Conservation (phyloP, 2,797 vertebrate species). For the Orientallactaga sibirica region DNA sequence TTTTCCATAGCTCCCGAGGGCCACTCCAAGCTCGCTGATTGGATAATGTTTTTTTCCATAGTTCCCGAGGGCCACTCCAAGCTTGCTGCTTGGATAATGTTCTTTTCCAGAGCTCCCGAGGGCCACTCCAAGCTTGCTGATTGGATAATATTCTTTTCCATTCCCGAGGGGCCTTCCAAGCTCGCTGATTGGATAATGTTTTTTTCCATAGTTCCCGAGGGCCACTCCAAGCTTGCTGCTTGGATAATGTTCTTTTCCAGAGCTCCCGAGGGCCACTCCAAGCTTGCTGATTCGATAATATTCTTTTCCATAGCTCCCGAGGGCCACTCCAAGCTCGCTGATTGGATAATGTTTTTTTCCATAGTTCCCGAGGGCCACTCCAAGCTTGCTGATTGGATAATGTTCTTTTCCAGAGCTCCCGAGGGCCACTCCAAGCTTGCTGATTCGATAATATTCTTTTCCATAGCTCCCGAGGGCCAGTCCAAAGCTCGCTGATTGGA, state of each 20-base stretch:
- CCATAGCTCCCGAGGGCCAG: too few species aligned
- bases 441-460: constrained; percentile 5
- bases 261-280: background rate
- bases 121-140: background rate
- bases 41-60: background rate
- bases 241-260: constrained; percentile 1
- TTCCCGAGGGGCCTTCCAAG: background rate
- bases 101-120: background rate
- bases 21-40: background rate
- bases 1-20: background rate
- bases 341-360: constrained; percentile 1
- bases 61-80: background rate
- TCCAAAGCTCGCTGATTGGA: background rate
- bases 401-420: background rate
- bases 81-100: background rate
- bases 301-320: background rate
- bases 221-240: background rate
- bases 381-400: background rate
- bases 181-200: background rate
- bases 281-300: background rate
- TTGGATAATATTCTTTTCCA: constrained; percentile 1
- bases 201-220: background rate
- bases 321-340: background rate
- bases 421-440: background rate
- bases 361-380: too few species aligned